Evolutionary conservation across 1,140 invertebrate genomes (phyloP), one percentile per base, ranked within the genome.

Genomic region (Meloidogyne floridensis): DNA sequence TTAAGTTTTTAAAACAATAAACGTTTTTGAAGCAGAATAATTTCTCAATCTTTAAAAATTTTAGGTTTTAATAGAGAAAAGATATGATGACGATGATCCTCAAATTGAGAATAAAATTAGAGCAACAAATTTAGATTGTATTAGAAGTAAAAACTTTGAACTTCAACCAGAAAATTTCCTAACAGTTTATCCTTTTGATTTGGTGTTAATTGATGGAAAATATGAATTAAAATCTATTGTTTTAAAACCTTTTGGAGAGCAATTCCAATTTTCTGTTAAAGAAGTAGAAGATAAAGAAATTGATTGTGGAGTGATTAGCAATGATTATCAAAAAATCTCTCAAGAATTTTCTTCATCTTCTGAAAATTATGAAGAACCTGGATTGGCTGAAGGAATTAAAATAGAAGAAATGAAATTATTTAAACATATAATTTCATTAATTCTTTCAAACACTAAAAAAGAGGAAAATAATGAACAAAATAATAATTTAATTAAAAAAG

Each of bases 81-180:
- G 20, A 77, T 77, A 77, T 77, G 56, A 65, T 42, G 53, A 77
- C 53, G 75, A 77, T 65, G 80, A 81, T 72, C 75, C 56, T 32
- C 75, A 81, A 80, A 81, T 81, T 81, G 80, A 81, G 54, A 18
- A 80, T 15, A 81, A 81, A 43, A 72, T 80, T 69, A 59, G 75
- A 13, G 20, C 9, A 47, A 80, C 53, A 20, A 56, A 79, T 65
- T n/a, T 20, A 9, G 65, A 81, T 79, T 81, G 80, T 69, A 42
- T 80, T 13, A 59, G 54, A 69, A 78, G 73, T 71, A 72, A 65
- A 18, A 11, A 42, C 18, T 56, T 80, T 32, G 80, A 81, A 43
- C 43, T 80, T 11, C 71, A 77, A 74, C 51, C 72, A 20, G 80
- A 81, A 69, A 72, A 81, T 43, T 81, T 81, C 51, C 10, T 81